phyloP scores from a whole-genome alignment of 2,797 vertebrate genomes.

The Columba guinea region DNA sequence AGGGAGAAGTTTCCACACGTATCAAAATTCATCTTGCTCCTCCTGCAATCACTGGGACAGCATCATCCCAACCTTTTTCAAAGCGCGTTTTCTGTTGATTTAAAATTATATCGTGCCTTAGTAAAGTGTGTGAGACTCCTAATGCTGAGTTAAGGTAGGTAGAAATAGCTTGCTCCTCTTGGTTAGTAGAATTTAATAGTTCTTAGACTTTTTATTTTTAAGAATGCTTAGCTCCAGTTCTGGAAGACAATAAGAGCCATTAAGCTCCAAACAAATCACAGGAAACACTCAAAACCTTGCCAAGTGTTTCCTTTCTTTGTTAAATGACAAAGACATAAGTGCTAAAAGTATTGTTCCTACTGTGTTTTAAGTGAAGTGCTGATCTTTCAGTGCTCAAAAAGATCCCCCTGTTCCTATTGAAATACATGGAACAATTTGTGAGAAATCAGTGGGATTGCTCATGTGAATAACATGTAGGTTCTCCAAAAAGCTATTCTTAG shows the following conservation, averaged over 20 bases:
- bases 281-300: slow-evolving; percentile 20
- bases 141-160: not conserved
- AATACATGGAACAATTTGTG: not conserved
- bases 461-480: not conserved
- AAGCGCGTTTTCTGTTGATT: not conserved
- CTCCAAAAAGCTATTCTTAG: not conserved
- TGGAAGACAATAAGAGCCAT: not conserved
- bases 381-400: not conserved
- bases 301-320: slow-evolving; percentile 30
- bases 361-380: not conserved
- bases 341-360: not conserved
- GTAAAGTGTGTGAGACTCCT: not conserved
- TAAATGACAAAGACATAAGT: not conserved
- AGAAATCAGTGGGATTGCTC: not conserved
- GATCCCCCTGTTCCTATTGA: not conserved
- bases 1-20: not conserved
- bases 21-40: not conserved
- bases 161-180: slow-evolving; percentile 8
- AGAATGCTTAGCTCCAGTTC: not conserved
- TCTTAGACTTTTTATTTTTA: not conserved
- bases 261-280: slow-evolving; percentile 3
- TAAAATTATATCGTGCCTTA: not conserved
- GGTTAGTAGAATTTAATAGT: not conserved
- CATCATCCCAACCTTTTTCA: not conserved
- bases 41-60: not conserved